Evolutionary conservation across 2,888 invertebrate genomes (phyloP).

Genomic region (Therioaphis trifolii): DNA sequence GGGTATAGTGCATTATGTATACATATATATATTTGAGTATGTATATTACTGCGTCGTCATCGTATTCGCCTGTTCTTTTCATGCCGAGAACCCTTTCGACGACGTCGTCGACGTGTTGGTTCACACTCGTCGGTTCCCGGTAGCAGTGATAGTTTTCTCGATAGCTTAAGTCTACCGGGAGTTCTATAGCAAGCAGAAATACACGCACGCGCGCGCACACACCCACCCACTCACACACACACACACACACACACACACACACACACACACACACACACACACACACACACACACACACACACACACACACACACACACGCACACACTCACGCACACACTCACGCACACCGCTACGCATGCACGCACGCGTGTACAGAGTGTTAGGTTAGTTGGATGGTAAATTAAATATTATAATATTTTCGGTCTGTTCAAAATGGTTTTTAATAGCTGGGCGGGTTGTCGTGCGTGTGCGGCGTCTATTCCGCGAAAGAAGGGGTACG

Average conservation of each 20-base stretch:
- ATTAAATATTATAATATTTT: constrained; percentile 59
- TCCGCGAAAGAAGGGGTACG: constrained; percentile 37
- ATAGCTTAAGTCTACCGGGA: background rate
- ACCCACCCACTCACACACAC: too few relatives aligned
- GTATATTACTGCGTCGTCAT: background rate
- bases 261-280: too few relatives aligned
- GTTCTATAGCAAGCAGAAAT: too few relatives aligned
- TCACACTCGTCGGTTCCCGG: background rate
- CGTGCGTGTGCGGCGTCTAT: constrained; percentile 5
- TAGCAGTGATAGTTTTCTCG: background rate
- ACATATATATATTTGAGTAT: too few relatives aligned
- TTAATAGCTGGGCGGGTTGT: constrained; percentile 59
- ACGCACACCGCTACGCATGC: background rate
- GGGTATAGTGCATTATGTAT: background rate
- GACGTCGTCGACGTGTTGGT: background rate
- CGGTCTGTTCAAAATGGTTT: constrained; percentile 61
- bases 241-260: too few relatives aligned
- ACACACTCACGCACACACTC: too few relatives aligned
- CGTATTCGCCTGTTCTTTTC: background rate
- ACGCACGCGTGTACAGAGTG: background rate
- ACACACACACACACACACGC: too few relatives aligned
- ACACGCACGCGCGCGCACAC: too few relatives aligned
- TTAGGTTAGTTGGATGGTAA: background rate
- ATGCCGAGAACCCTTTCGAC: background rate
- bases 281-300: too few relatives aligned